Evolutionary conservation across 2,113 vertebrate genomes (phyloP).

Genomic region (Aegithalos caudatus): DNA sequence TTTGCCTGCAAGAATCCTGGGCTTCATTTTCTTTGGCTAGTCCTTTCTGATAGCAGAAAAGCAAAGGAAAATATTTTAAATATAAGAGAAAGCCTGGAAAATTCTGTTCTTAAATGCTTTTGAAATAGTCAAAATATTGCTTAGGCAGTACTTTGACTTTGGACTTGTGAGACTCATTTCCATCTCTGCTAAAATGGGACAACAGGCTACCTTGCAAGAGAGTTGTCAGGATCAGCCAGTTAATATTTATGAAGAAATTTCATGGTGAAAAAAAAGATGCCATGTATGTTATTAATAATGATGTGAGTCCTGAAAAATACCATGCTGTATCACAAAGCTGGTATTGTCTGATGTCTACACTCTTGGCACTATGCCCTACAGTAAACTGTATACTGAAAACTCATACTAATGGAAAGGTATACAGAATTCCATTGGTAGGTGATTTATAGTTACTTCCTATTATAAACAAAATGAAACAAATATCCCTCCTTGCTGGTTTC

Average conservation of each 20-base stretch:
- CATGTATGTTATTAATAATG: constrained; percentile 44
- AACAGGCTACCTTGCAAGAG: constrained; percentile 3
- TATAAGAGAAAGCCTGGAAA: neutral
- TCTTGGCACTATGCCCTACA: neutral
- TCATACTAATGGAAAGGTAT: constrained; percentile 35
- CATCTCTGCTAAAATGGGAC: neutral
- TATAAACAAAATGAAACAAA: constrained; percentile 60
- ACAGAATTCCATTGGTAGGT: constrained; percentile 49
- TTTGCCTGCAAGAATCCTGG: neutral
- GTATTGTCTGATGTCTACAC: constrained; percentile 44
- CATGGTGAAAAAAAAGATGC: neutral
- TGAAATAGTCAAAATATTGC: neutral
- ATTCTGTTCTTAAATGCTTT: neutral
- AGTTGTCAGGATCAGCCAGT: constrained; percentile 11
- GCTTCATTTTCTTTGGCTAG: neutral
- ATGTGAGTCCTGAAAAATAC: constrained; percentile 58
- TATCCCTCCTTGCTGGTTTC: constrained; percentile 8
- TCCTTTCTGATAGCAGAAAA: neutral
- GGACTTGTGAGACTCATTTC: neutral
- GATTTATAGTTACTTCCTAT: constrained; percentile 63
- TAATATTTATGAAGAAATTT: constrained; percentile 33
- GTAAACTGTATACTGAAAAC: constrained; percentile 50
- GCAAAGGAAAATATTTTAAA: neutral
- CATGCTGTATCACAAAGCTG: constrained; percentile 41
- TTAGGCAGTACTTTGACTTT: neutral